phyloP scores from a whole-genome alignment of 2,113 vertebrate genomes.

The Ginglymostoma cirratum region DNA sequence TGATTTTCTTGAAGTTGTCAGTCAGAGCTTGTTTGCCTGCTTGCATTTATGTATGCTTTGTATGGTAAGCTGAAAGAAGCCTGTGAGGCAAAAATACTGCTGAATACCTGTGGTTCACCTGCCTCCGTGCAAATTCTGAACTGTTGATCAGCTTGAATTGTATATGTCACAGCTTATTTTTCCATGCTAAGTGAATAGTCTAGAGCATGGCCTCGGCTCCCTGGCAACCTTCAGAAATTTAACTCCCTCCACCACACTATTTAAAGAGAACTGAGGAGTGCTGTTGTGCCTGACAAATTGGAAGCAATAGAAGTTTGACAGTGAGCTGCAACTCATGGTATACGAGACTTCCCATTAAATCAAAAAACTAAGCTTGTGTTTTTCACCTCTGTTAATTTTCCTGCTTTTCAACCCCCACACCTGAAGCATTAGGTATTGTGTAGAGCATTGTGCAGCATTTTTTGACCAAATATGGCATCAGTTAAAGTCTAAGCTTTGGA shows the following conservation, averaged over 20 bases:
- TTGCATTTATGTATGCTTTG: neutral
- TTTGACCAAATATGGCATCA: neutral
- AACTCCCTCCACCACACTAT: neutral
- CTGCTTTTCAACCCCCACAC: neutral
- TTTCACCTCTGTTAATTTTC: neutral
- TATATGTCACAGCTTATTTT: neutral
- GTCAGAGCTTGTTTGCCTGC: neutral
- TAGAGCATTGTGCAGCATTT: neutral
- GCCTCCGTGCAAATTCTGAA: neutral
- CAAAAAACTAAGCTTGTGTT: neutral
- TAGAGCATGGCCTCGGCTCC: too few relatives aligned
- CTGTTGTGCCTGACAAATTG: neutral
- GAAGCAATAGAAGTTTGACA: neutral
- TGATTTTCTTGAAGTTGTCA: neutral
- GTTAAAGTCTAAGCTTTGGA: neutral
- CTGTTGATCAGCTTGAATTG: slow-evolving; percentile 14
- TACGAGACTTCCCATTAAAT: neutral
- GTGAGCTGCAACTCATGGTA: neutral
- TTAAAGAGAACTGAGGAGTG: neutral
- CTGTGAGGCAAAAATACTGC: neutral
- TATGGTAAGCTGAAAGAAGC: neutral
- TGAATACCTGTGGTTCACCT: neutral
- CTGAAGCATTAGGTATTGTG: too few relatives aligned
- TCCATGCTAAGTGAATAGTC: neutral
- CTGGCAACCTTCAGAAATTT: neutral